Base-by-base conservation (phyloP, 2,888 invertebrate species). In the Girardia tigrina region DNA sequence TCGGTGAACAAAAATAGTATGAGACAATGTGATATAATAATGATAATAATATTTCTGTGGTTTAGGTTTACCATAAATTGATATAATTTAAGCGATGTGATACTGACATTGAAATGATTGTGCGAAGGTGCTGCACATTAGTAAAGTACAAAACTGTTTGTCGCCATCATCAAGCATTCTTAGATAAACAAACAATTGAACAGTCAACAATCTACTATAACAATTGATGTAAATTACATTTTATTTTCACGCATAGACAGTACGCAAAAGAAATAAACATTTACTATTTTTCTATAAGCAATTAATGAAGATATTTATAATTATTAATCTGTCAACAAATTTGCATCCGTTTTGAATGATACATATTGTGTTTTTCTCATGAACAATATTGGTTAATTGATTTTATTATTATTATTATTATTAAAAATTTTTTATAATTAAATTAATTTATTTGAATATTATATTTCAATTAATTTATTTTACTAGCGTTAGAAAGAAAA, bases 261-360 rank as follows among this genome's bases (percentile, higher is more conserved):
- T 12, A n/a, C 2, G 4, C 23, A n/a, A 56, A 56, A 56, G 56
- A 56, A 56, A 56, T 56, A 56, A 56, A 56, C 56, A 56, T 56
- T 56, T 56, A n/a, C n/a, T 4, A 56, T 56, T 56, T 56, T 56
- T 56, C 56, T 56, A 20, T 20, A 56, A 56, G 56, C 4, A 12
- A 56, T 56, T 56, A 8, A 12, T 36, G 2, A 56, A 56, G 56
- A n/a, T 56, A 56, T 56, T 56, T 56, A 56, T 56, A 56, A 56
- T 16, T 56, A 20, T 4, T 2, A 8, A 20, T 20, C n/a, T 56
- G 23, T 56, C 56, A 56, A 56, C 56, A 56, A 56, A 12, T 56
- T 56, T 56, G 23, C 56, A 56, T 56, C 56, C 56, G 56, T 56
- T 56, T 56, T 56, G 56, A 56, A 56, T 56, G n/a, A 56, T 56